Evolutionary conservation across 2,113 vertebrate genomes (phyloP), one percentile per base, ranked within the genome.

Genomic region (Nycticryphes semicollaris): DNA sequence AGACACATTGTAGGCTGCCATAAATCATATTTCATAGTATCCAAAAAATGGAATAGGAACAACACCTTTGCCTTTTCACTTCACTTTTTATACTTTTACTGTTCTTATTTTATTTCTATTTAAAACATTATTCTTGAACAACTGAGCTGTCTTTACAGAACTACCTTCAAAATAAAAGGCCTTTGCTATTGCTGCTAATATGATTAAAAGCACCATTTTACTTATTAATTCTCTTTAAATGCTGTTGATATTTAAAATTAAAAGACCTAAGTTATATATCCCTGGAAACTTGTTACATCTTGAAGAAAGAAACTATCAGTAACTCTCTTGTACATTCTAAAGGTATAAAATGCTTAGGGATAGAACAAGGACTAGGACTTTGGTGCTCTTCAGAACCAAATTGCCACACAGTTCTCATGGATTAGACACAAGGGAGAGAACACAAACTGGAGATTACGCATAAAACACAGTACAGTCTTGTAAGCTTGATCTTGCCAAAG

Each of bases 21-120:
- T 94, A 97, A 87, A 90, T 96, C 90, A 81, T 70, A 93, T 91
- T 89, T 94, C 66, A 83, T n/a, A 63, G 18, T 82, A 73, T 86
- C 21, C 30, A 92, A 84, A 43, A 94, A 79, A n/a, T 47, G 30
- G 9, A 67, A 30, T 39, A 91, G 79, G 22, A 48, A 39, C 21
- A 81, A 62, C 50, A n/a, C 27, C 25, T 94, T 96, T 96, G 79
- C 59, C 21, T 75, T 95, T 39, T 94, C 54, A 77, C 37, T 67
- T 63, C 12, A 70, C 45, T 79, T 95, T 81, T 88, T 83, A 33
- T n/a, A 13, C 11, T 90, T 47, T 56, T 84, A 30, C 8, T 88
- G 8, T 70, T 92, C 16, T 57, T 87, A 43, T 23, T 92, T 92
- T 88, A 67, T 89, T 84, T 53, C 77, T 90, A 33, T 72, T 64